A percentile compares a stretch with the other conserved stretches of the same genome.
Conservation (phyloP, 2,113 vertebrate genomes). For the Tinamus guttatus region DNA sequence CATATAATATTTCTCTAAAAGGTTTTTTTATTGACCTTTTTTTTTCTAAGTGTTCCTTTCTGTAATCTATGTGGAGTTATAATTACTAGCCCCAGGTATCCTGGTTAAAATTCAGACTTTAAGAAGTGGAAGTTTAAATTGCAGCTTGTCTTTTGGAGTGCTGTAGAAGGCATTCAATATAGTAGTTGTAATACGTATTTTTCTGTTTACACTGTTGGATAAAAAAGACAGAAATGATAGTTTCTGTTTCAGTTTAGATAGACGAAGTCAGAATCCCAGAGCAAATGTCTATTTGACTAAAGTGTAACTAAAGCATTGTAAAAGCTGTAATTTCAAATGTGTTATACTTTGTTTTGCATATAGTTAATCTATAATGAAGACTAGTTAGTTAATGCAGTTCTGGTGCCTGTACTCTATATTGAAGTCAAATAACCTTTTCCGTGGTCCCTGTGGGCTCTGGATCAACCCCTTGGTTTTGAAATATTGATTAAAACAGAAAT, state of each 20-base stretch:
- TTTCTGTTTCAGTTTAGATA: not conserved
- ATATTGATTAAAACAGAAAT: conserved; percentile 57
- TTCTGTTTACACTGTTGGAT: conserved; percentile 40
- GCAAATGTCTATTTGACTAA: conserved; percentile 13
- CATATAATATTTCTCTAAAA: conserved; percentile 26
- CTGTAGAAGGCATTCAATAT: conserved; percentile 15
- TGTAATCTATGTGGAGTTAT: conserved; percentile 46
- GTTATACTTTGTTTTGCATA: not conserved
- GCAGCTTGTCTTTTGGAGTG: conserved; percentile 28
- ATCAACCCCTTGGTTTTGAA: conserved; percentile 45
- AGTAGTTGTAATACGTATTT: conserved; percentile 16
- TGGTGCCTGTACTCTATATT: not conserved
- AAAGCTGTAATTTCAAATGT: conserved; percentile 33
- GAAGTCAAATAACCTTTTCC: conserved; percentile 39
- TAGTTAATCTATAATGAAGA: not conserved
- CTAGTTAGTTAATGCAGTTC: not conserved
- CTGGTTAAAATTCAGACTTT: conserved; percentile 34
- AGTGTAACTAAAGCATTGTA: conserved; percentile 36
- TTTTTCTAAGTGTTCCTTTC: not conserved
- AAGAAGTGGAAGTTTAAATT: conserved; percentile 53
- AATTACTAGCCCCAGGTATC: conserved; percentile 58
- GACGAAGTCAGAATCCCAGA: conserved; percentile 30
- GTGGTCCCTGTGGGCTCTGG: conserved; percentile 19
- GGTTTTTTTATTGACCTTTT: conserved; percentile 35
- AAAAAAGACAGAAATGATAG: conserved; percentile 38